Base-by-base conservation (phyloP, 2,113 vertebrate genomes). In the Misgurnus mizolepis region DNA sequence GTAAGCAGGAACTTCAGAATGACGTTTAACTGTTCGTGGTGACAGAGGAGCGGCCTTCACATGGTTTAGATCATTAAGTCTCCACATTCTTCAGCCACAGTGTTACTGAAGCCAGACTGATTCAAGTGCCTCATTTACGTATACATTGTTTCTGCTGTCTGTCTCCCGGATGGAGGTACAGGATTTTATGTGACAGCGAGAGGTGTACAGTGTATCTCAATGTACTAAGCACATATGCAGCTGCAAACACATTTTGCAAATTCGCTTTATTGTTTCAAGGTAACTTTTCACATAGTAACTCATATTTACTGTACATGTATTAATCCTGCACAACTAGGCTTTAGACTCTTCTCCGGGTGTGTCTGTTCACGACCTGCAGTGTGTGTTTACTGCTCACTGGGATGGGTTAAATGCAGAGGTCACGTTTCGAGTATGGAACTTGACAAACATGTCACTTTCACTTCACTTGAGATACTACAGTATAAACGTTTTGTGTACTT, bases 11-110 rank as follows among this genome's bases (percentile, higher is more conserved):
- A 72, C 41, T 40, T 72, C 27, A 43, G 56, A 80, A 34, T 56
- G 78, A 72, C 67, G 22, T 80, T 80, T 72, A 65, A 73, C 68
- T 18, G 56, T 64, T 67, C 7, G 14, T 72, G 60, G 70, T 73
- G 73, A 75, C 58, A 75, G 73, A 75, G 18, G 12, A 64, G 22
- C 41, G 58, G 18, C 73, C 73, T 75, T 75, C 73, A 50, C 56
- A 34, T 49, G 18, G 40, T 75, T 64, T 64, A 64, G 7, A 64
- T 75, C 41, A 75, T 64, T 74, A 75, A 49, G 17, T 58, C 56
- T 71, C 12, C 43, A 15, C 50, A n/a, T 64, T 75, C 73, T 64
- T 75, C 73, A 18, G 8, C 72, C 58, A 22, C 58, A 34, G 18
- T 34, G 7, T 27, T 62, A 34, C 15, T 62, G 72, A 62, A 41